Conservation (phyloP, 2,888 invertebrate genomes). For the Thalpophila matura region DNA sequence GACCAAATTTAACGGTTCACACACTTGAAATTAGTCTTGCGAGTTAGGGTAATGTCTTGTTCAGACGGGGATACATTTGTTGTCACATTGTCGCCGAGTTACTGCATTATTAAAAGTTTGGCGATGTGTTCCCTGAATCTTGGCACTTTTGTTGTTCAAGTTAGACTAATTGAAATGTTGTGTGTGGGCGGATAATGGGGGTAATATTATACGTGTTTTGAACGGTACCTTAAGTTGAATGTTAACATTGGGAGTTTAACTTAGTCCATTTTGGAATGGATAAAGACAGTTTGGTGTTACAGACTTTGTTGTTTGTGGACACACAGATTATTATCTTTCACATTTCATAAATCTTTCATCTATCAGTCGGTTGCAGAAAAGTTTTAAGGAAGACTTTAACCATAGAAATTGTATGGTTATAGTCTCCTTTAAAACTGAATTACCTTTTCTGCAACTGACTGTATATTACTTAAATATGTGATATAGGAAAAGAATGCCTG, state of each 20-base stretch:
- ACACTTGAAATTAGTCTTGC: slow-evolving; percentile 49
- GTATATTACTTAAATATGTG: neutral
- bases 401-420: too few species aligned
- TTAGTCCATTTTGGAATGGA: neutral
- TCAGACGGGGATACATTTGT: slow-evolving; percentile 37
- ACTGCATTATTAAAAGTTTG: slow-evolving; percentile 50
- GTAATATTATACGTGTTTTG: slow-evolving; percentile 21
- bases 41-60: slow-evolving; percentile 30
- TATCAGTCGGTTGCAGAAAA: too few species aligned
- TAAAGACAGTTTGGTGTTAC: neutral
- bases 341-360: too few species aligned
- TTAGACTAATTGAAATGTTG: slow-evolving; percentile 25
- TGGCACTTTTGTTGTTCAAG: slow-evolving; percentile 18
- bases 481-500: too few species aligned
- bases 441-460: too few species aligned
- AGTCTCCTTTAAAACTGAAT: too few species aligned
- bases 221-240: slow-evolving; percentile 2
- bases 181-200: neutral
- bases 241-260: slow-evolving; percentile 2
- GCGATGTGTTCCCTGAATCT: slow-evolving; percentile 11
- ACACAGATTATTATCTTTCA: too few species aligned
- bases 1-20: slow-evolving; percentile 54
- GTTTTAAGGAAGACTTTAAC: too few species aligned
- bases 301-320: neutral
- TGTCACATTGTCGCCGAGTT: slow-evolving; percentile 33